Base-by-base conservation (phyloP, 2,888 invertebrate species). In the Cheilosia urbana region DNA sequence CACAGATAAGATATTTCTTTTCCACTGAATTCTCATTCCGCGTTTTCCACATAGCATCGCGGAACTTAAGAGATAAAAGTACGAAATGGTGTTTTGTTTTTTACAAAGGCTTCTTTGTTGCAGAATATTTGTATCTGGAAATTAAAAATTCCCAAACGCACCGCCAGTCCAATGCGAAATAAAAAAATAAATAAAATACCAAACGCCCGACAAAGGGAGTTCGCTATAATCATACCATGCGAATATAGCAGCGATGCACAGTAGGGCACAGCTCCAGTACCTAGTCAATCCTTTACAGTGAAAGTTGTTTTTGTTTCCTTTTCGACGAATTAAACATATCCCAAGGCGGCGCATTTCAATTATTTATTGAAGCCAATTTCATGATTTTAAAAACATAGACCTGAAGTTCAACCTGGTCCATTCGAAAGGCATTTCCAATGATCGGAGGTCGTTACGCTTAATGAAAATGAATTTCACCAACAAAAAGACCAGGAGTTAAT, bases 111-210 rank as follows among this genome's bases (percentile, higher is more conserved):
- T 19, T 13, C 15, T 34, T 19, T 37, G 24, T n/a, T 30, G 55
- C 11, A 4, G 55, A 34, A 30, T 53, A 7, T 40, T 58, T 58
- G 13, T 47, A 17, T 27, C 17, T 62, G 42, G 17, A 30, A 45
- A 62, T 62, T 62, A 62, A 62, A 62, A 62, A 62, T 62, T 47
- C 62, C 27, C 17, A 62, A 62, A 62, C 17, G 45, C 27, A 62
- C 11, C 17, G 2, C 27, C 13, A 24, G 15, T n/a, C 6, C 37
- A 6, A 27, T 1, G 11, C 11, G 0, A 13, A 37, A 37, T 37
- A 37, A 34, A 11, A 34, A 34, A 9, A 37, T 13, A 11, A 34
- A 30, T 0, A 30, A 37, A 37, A 45, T 45, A 9, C 17, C 47
- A 60, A 60, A 27, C 2, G 15, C 17, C 21, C 21, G 15, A 6